These are phyloP conservation scores for Myiopsitta monachus DNA, from an alignment of 2,113 vertebrate species.

Conservation along the genomic window DNA sequence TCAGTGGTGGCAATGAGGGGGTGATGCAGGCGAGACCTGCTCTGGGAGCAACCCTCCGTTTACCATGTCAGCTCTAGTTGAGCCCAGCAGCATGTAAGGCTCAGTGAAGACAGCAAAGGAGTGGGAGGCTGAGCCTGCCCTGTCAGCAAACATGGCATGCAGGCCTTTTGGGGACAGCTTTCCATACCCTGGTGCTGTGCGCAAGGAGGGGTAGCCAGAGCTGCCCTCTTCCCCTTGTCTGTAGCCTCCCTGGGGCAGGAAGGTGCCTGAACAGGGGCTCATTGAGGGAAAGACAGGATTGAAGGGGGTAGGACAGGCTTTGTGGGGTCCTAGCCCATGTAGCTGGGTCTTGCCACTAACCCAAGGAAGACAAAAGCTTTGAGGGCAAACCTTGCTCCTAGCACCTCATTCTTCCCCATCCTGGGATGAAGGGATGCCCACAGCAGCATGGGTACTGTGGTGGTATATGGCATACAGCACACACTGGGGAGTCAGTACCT, in stretches of 20 bases:
- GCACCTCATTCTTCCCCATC: not conserved
- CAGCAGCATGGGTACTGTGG: not conserved
- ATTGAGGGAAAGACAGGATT: no score
- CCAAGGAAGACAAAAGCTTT: accelerated
- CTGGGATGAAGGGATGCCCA: not conserved
- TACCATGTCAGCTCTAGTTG: not conserved
- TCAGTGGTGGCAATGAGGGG: not conserved
- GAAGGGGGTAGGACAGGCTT: accelerated
- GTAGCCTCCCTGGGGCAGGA: not conserved
- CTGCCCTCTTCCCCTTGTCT: not conserved
- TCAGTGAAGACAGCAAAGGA: not conserved
- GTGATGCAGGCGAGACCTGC: not conserved
- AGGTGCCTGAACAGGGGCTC: not conserved
- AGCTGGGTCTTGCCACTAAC: not conserved
- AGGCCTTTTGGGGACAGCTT: not conserved
- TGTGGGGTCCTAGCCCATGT: not conserved
- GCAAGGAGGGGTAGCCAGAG: not conserved
- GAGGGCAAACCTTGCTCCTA: not conserved
- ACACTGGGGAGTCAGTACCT: not conserved
- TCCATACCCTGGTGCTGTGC: not conserved
- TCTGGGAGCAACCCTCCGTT: not conserved
- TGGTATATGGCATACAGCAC: no score
- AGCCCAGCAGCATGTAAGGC: not conserved
- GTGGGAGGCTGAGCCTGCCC: not conserved
- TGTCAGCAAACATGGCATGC: no score